Base-by-base conservation (phyloP, 2,113 vertebrate genomes). In the Poeciliopsis occidentalis region DNA sequence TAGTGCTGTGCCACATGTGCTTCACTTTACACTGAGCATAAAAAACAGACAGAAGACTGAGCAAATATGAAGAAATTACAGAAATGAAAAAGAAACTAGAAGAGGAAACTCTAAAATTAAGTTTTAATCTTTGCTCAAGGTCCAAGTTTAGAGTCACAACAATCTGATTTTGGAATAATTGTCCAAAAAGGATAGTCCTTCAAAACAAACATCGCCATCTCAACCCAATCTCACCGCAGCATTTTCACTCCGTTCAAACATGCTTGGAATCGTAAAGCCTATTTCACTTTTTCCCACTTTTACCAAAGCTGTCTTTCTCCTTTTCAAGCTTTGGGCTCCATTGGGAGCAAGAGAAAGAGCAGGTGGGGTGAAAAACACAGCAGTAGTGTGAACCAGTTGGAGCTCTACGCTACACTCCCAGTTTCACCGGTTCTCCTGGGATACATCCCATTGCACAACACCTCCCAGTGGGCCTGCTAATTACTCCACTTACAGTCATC, bases 401-500 rank as follows among this genome's bases (percentile, higher is more conserved):
- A 41, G 75, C 72, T 72, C 73, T 63, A 72, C 34, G 29, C 47
- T 72, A 60, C 15, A 75, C 44, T 79, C 37, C 67, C 54, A 29
- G 67, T 78, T 86, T 86, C 71, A 76, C 73, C 72, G 47, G 44
- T 79, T 72, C 88, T 88, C 87, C 81, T 32, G 84, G 81, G 87
- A 89, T 67, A 57, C 85, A 80, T 79, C 85, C 92, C 88, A 90
- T 93, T 92, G 91, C 91, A 74, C 74, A 80, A 86, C 81, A 82
- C 87, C 92, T 95, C 95, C 95, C 95, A 92, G 54, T 76, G 94
- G 93, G 92, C 75, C 86, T 77, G 86, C 94, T 96, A 97, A 97
- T 96, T 94, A 93, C 90, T 94, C 92, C 93, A 95, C 93, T 93
- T 88, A 88, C 90, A 92, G 92, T 94, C 94, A 92, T 95, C 94